phyloP scores from a whole-genome alignment of 2,888 invertebrate genomes.

The Anthoptus insignis region DNA sequence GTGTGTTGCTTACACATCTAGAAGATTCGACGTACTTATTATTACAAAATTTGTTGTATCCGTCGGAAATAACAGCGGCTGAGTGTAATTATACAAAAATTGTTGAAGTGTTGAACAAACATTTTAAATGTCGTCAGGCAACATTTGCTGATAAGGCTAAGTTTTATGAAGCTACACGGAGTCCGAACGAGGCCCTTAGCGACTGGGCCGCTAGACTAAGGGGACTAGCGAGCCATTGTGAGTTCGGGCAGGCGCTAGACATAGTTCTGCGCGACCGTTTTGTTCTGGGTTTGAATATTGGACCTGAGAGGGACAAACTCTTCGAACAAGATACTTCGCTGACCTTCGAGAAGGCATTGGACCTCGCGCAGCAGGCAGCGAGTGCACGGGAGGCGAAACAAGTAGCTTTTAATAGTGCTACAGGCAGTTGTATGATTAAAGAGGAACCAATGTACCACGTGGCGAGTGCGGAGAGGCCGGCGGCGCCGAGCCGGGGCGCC shows the following conservation, averaged over 20 bases:
- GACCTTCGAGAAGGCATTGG: too few relatives aligned
- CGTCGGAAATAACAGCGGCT: constrained; percentile 26
- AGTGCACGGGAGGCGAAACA: constrained; percentile 31
- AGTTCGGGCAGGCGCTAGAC: constrained; percentile 38
- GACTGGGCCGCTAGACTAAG: constrained; percentile 46
- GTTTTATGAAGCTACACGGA: constrained; percentile 45
- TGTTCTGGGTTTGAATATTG: constrained; percentile 40
- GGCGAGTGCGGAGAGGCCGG: neutral
- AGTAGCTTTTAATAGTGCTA: too few relatives aligned
- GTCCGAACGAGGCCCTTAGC: constrained; percentile 37
- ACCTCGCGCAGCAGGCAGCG: constrained; percentile 40
- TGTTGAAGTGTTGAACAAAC: constrained; percentile 28
- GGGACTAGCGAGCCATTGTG: constrained; percentile 43
- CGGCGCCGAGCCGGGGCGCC: too few relatives aligned
- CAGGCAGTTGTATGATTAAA: constrained; percentile 14
- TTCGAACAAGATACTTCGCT: constrained; percentile 40
- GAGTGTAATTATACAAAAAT: constrained; percentile 10
- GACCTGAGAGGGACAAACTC: constrained; percentile 36
- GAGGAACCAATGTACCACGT: constrained; percentile 39
- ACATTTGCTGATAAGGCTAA: constrained; percentile 46
- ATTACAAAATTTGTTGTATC: constrained; percentile 36
- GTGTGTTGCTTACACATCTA: constrained; percentile 39
- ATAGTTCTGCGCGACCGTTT: constrained; percentile 38
- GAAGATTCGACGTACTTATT: constrained; percentile 45
- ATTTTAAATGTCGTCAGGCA: constrained; percentile 45